These are phyloP conservation scores for Pangasius sanitwongsei DNA, from an alignment of 2,797 vertebrate genomes.

Conservation along the genomic window DNA sequence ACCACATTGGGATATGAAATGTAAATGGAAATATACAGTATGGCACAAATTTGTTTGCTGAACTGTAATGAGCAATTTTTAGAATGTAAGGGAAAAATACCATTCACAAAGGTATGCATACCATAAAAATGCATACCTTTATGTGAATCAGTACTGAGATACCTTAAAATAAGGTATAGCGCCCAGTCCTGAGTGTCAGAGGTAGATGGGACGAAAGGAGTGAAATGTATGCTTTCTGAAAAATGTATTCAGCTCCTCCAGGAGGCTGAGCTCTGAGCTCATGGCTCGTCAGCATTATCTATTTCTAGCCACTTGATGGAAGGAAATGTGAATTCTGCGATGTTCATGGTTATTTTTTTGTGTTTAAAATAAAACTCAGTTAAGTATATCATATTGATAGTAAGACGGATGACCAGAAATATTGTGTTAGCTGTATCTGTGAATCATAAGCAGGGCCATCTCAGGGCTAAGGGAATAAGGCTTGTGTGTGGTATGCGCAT, in stretches of 20 bases:
- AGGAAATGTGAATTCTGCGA: conserved; percentile 3
- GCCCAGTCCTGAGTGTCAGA: conserved; percentile 34
- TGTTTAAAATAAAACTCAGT: conserved; percentile 9
- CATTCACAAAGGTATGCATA: neutral
- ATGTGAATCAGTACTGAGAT: neutral
- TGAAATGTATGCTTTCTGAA: conserved; percentile 61
- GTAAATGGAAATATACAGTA: neutral
- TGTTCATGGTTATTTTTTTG: conserved; percentile 12
- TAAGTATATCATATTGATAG: neutral
- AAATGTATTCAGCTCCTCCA: conserved; percentile 58
- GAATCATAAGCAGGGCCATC: neutral
- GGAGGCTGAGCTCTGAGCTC: conserved; percentile 46
- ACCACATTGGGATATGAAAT: neutral
- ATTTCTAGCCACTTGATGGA: conserved; percentile 10
- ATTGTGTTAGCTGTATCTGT: neutral
- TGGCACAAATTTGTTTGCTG: neutral
- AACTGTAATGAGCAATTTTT: neutral
- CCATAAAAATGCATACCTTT: neutral
- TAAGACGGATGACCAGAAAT: neutral
- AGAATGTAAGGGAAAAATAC: neutral
- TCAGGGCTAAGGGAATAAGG: neutral
- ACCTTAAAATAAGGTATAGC: neutral
- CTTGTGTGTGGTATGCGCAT: neutral
- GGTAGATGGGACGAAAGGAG: conserved; percentile 52
- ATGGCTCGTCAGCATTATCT: conserved; percentile 18